Percentiles rank a stretch among this genome's conserved stretches.
These are phyloP conservation scores for Myripristis murdjan DNA, from an alignment of 2,797 vertebrate genomes.

Conservation along the genomic window DNA sequence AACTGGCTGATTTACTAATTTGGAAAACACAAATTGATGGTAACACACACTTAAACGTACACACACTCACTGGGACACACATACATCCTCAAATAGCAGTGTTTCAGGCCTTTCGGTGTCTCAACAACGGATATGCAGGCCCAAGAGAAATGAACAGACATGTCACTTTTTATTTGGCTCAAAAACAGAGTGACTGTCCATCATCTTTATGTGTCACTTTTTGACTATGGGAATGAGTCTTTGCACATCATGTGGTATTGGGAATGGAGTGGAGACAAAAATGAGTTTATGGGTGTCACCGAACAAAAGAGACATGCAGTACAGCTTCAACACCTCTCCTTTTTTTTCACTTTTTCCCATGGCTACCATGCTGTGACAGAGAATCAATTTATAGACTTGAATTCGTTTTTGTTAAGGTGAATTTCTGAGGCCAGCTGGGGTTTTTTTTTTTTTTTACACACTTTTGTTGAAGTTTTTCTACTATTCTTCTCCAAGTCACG, in stretches of 20 bases:
- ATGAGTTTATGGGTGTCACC: slow-evolving; percentile 35
- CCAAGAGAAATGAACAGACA: slow-evolving; percentile 83
- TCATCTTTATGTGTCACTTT: slow-evolving; percentile 78
- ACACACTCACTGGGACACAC: slow-evolving; percentile 43
- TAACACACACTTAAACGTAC: slow-evolving; percentile 63
- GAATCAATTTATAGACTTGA: slow-evolving; percentile 8
- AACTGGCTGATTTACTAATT: slow-evolving; percentile 82
- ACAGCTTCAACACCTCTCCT: slow-evolving; percentile 12
- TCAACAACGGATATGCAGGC: slow-evolving; percentile 68
- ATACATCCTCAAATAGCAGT: slow-evolving; percentile 40
- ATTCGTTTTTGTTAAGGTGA: slow-evolving; percentile 26
- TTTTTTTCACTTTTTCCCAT: slow-evolving; percentile 8
- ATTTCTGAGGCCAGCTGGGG: slow-evolving; percentile 6
- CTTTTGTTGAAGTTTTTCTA: not conserved
- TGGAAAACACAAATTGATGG: slow-evolving; percentile 80
- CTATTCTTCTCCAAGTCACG: slow-evolving; percentile 7
- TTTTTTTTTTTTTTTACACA: slow-evolving; percentile 5
- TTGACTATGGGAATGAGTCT: slow-evolving; percentile 47
- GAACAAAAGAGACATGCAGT: slow-evolving; percentile 32
- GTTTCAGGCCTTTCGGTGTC: slow-evolving; percentile 58
- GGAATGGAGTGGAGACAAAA: slow-evolving; percentile 19
- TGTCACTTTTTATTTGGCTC: slow-evolving; percentile 86
- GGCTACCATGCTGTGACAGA: slow-evolving; percentile 6
- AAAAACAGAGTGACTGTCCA: slow-evolving; percentile 78
- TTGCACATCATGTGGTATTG: slow-evolving; percentile 50